Evolutionary conservation across 2,113 vertebrate species (phyloP), one percentile per base, ranked within the genome.

Genomic region (Sturnira hondurensis): DNA sequence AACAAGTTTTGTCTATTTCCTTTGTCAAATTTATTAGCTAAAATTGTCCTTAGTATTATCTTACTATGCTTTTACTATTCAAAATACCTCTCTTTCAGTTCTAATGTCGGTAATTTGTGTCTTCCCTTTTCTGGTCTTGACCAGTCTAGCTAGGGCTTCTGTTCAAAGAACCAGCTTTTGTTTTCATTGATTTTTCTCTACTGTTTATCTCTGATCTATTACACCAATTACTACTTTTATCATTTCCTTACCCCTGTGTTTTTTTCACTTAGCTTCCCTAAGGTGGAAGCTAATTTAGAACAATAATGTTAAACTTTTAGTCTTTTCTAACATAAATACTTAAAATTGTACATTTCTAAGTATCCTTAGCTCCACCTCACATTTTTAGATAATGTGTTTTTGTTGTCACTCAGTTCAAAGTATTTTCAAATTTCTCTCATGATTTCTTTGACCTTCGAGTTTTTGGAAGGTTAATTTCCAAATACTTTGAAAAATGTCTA

Each of bases 1-100:
- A 88, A 45, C 43, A n/a, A 43, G 56, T 94, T 95, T 89, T 61
- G 33, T 93, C 13, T 93, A 15, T 83, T 89, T 93, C 67, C 86
- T 20, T 78, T 84, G 63, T 89, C 63, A 67, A 63, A 58, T 77
- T 93, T 92, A 91, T 63, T 83, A 50, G 52, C 45, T 67, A 54
- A 89, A 76, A 38, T 78, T 78, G 12, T 31, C 17, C 9, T 86
- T 91, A 50, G 10, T 36, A 43, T 54, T 20, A 52, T 14, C 10
- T 65, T 65, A 82, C 4, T 91, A 13, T 83, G 28, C 33, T 67
- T 87, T 38, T 67, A 77, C 78, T 88, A 28, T 84, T 84, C 65
- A 45, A 83, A 82, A 43, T 56, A 36, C 45, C 58, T 96, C 54
- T 76, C 52, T 84, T 89, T 77, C 56, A 52, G 12, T 47, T 70